Evolutionary conservation across 1,140 invertebrate species (phyloP), one percentile per base, ranked within the genome.

Genomic region (Coelopa frigida): DNA sequence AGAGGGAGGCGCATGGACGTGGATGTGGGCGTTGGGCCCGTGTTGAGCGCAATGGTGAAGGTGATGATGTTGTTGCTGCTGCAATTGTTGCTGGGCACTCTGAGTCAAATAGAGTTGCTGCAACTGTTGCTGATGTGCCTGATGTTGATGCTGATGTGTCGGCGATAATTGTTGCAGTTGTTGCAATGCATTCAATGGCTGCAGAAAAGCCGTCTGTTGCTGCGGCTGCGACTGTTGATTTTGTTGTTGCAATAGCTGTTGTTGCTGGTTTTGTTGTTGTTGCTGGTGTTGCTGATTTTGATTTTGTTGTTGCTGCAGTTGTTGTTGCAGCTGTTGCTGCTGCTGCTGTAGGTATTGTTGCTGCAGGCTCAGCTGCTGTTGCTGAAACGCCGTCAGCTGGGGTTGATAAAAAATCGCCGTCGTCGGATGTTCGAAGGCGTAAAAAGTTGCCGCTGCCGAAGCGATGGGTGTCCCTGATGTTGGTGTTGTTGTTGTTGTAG

Each of bases 331-430:
- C 38, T 43, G 40, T 36, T 49, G 47, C 4, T 27, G 18, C 20
- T 57, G 51, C 11, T 54, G 55, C 48, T 46, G 48, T 48, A 48
- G 50, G 46, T 46, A 27, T 22, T 48, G 42, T 7, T 44, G 45
- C 17, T 46, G 44, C 11, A 37, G 56, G 57, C 24, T n/a, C n/a
- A n/a, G 55, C 14, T 8, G 38, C 32, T 56, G 44, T 20, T 35
- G 39, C 35, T 49, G 37, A 8, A 14, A 29, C 29, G 27, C 38
- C 12, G 35, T 21, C 18, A 11, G 31, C 7, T 46, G 14, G 38
- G 58, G 55, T 26, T 64, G 61, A 55, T 61, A 65, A 24, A 55
- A 65, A 24, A 65, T 56, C n/a, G 58, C 56, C 22, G 61, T 61
- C 20, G 59, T 59, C 27, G 58, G 54, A 17, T 65, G 59, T 29